Evolutionary conservation across 2,797 vertebrate species (phyloP).

Genomic region (Garrulus glandarius): DNA sequence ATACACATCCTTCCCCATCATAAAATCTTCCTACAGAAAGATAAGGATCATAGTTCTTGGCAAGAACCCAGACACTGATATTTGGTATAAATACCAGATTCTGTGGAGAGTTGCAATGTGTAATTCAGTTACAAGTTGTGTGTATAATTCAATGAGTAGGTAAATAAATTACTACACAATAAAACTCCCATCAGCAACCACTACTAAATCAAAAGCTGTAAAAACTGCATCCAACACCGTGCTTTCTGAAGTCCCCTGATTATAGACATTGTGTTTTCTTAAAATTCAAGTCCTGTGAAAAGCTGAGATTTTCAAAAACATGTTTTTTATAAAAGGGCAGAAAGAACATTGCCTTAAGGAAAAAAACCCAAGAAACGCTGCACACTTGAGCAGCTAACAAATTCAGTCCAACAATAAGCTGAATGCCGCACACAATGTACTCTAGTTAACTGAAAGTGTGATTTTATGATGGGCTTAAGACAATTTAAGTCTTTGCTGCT

Average conservation of each 20-base stretch:
- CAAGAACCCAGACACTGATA: background rate
- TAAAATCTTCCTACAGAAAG: background rate
- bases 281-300: background rate
- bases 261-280: background rate
- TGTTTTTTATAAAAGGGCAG: background rate
- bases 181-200: background rate
- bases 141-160: background rate
- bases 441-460: constrained; percentile 1
- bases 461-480: constrained; percentile 40
- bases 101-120: background rate
- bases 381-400: background rate
- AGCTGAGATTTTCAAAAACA: background rate
- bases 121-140: background rate
- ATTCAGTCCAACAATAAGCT: background rate
- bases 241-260: background rate
- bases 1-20: background rate
- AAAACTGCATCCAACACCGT: background rate
- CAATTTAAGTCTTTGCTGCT: background rate
- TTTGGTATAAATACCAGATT: background rate
- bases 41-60: background rate
- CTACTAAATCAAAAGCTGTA: background rate
- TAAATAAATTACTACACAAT: background rate
- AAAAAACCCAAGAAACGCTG: background rate
- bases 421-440: background rate
- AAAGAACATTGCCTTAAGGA: background rate